Evolutionary conservation across 2,888 invertebrate species (phyloP).

Genomic region (Pseudoips prasinana): DNA sequence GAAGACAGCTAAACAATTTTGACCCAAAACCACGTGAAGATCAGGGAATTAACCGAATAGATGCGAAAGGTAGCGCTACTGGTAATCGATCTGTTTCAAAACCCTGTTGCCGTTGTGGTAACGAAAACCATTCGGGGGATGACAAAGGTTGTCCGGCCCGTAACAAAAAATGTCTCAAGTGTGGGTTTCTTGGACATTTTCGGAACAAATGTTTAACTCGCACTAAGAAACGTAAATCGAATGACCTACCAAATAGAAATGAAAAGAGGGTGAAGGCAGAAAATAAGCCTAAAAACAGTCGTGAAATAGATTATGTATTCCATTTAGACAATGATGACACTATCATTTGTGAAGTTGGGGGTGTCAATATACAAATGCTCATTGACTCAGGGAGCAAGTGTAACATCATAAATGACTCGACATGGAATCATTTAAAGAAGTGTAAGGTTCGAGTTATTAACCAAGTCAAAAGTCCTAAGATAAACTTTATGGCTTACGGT

Average conservation of each 20-base stretch:
- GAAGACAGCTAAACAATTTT: background rate
- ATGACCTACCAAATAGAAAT: background rate
- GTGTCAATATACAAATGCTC: too few relatives aligned
- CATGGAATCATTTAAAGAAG: too few relatives aligned
- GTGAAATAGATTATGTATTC: background rate
- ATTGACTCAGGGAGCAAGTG: too few relatives aligned
- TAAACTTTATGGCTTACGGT: too few relatives aligned
- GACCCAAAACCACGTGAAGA: background rate
- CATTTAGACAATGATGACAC: slow-evolving; percentile 13
- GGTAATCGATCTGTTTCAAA: background rate
- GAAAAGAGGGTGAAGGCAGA: background rate
- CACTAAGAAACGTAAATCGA: background rate
- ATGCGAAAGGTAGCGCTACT: background rate
- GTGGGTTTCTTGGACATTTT: background rate
- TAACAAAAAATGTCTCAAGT: background rate
- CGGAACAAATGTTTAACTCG: background rate
- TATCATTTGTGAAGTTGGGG: slow-evolving; percentile 2
- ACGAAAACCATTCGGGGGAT: background rate
- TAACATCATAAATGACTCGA: too few relatives aligned
- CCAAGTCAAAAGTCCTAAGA: too few relatives aligned
- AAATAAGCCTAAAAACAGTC: background rate
- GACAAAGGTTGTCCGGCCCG: background rate
- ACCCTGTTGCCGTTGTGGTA: background rate
- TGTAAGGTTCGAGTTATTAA: too few relatives aligned
- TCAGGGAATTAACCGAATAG: background rate